These are phyloP conservation scores for Lomographa bimaculata DNA, from an alignment of 2,888 invertebrate genomes.

Conservation along the genomic window DNA sequence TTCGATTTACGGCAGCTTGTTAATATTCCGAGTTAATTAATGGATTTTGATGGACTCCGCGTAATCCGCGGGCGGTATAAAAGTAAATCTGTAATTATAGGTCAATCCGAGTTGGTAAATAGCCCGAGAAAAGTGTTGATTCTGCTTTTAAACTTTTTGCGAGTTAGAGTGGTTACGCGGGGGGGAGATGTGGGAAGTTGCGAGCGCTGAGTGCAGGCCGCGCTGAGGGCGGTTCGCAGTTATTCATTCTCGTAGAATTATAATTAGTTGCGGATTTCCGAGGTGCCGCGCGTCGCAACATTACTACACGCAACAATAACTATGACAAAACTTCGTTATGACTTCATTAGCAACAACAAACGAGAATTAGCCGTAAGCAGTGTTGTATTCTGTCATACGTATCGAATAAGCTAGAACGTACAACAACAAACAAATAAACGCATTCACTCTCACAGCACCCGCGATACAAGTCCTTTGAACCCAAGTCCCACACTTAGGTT, in stretches of 20 bases:
- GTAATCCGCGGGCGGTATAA: conserved; percentile 59
- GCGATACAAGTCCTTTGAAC: too few relatives aligned
- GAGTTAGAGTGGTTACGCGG: conserved; percentile 16
- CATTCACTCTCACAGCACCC: too few relatives aligned
- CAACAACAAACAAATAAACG: too few relatives aligned
- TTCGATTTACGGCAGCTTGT: conserved; percentile 69
- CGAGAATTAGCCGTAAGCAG: too few relatives aligned
- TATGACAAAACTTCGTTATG: conserved; percentile 33
- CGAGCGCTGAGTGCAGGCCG: conserved; percentile 38
- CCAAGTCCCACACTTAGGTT: too few relatives aligned
- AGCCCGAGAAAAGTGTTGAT: conserved; percentile 34
- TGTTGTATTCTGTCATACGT: too few relatives aligned
- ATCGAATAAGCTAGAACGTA: too few relatives aligned
- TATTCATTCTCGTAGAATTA: conserved; percentile 73
- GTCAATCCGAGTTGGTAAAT: conserved; percentile 48
- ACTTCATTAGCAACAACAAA: conserved; percentile 19
- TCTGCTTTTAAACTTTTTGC: conserved; percentile 20
- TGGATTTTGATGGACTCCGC: conserved; percentile 71
- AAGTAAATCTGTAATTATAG: conserved; percentile 64
- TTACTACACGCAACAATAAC: too few relatives aligned
- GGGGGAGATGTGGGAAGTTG: conserved; percentile 38
- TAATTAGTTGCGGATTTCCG: conserved; percentile 76
- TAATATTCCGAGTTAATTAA: conserved; percentile 78
- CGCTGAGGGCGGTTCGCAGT: conserved; percentile 50
- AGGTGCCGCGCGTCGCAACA: conserved; percentile 43